phyloP scores from a whole-genome alignment of 1,140 invertebrate species.

The Hetaerina americana region DNA sequence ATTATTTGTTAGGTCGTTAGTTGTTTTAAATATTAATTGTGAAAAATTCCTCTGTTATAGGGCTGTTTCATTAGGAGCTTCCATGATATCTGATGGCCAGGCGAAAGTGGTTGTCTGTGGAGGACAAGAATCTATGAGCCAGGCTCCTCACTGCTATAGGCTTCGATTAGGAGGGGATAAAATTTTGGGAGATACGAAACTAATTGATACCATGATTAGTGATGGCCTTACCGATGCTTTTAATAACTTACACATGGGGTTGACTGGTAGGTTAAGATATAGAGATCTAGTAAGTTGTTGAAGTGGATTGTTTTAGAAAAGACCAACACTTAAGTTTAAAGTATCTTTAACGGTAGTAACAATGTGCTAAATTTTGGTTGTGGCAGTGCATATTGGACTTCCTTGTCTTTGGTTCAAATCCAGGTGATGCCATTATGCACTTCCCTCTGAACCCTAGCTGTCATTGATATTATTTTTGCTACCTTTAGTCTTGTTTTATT shows the following conservation, averaged over 20 bases:
- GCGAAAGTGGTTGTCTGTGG: constrained; percentile 59
- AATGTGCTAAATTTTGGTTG: no score
- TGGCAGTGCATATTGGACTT: no score
- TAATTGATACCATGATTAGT: constrained; percentile 55
- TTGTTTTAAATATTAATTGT: constrained; percentile 6
- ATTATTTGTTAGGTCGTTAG: constrained; percentile 9
- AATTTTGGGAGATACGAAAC: constrained; percentile 44
- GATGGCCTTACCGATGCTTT: constrained; percentile 78
- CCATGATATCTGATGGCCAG: constrained; percentile 57
- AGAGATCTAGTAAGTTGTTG: neutral
- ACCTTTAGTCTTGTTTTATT: no score
- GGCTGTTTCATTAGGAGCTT: constrained; percentile 50
- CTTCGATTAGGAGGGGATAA: constrained; percentile 49
- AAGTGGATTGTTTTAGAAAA: neutral
- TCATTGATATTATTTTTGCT: no score
- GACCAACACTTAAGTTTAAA: no score
- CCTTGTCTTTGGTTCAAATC: no score
- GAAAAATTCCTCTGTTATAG: constrained; percentile 29
- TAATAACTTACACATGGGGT: constrained; percentile 66
- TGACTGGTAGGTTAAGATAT: constrained; percentile 47
- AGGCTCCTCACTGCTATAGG: constrained; percentile 54
- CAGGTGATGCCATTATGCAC: no score
- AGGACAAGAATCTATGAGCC: constrained; percentile 78
- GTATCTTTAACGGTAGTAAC: no score
- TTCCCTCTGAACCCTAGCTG: no score